Evolutionary conservation across 2,113 vertebrate species (phyloP).

Genomic region (Sapayoa aenigma): DNA sequence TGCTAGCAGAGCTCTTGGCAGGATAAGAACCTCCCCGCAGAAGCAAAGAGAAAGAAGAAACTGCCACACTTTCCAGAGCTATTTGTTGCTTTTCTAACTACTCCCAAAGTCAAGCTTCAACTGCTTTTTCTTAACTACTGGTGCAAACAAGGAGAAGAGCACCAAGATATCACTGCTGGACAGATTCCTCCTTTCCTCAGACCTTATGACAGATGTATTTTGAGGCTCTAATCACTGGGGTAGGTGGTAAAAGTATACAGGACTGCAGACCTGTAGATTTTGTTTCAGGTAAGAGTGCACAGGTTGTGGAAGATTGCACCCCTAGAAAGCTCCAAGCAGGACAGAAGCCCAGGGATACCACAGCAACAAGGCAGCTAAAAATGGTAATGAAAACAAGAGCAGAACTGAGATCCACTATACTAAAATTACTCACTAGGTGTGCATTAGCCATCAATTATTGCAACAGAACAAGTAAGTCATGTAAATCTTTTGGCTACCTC

Average conservation of each 20-base stretch:
- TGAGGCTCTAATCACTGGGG: neutral
- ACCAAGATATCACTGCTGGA: neutral
- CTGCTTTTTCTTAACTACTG: neutral
- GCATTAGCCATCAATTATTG: neutral
- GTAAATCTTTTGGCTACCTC: neutral
- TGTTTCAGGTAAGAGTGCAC: neutral
- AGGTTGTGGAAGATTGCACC: neutral
- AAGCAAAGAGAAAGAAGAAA: neutral
- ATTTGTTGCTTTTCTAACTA: neutral
- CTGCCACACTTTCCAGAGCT: neutral
- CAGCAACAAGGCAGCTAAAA: neutral
- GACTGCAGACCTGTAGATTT: neutral
- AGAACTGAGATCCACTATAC: neutral
- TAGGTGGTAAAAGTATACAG: neutral
- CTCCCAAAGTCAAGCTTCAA: neutral
- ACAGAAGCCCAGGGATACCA: neutral
- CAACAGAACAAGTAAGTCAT: constrained; percentile 17
- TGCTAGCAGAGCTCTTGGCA: neutral
- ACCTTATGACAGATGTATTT: neutral
- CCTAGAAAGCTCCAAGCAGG: neutral
- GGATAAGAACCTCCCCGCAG: neutral
- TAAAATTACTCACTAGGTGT: neutral
- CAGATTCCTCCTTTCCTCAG: neutral
- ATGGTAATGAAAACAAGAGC: neutral
- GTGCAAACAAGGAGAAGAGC: neutral